Base-by-base conservation (phyloP, 2,888 invertebrate species). In the Notodonta dromedarius region DNA sequence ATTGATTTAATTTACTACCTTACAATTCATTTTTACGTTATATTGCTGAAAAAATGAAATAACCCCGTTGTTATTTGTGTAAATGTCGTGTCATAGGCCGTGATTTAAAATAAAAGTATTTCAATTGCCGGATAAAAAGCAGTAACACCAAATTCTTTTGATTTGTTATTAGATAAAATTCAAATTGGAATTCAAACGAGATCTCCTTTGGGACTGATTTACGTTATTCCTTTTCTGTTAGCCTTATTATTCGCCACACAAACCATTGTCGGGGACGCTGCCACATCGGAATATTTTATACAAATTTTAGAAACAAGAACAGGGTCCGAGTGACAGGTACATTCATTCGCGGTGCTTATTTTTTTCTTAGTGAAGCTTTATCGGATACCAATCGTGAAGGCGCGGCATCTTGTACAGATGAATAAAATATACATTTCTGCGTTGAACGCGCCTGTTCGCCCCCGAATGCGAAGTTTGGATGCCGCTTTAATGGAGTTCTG, bases 231-330 rank as follows among this genome's bases (percentile, higher is more conserved):
- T 83, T 82, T 82, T 80, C 79, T 76, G 75, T 83, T 83, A 78
- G 79, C 79, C 77, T 83, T 85, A 78, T 87, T 86, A 82, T 86
- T 83, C 78, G 78, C 81, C 78, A 84, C 82, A 82, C 76, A 84
- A 84, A 81, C 83, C 82, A 86, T 83, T 86, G 88, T 85, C 86
- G 84, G 87, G 87, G 88, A 82, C 84, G 85, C 85, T 85, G 83
- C 82, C 82, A 80, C 80, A 81, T 83, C 86, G 79, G 93, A 91
- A 93, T 93, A 93, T 91, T 91, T 93, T 93, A 93, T 92, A 92
- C 92, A 92, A 93, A 93, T 93, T 91, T 91, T 89, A 90, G 90
- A 90, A 90, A 92, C 86, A 93, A 92, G 88, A 93, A 91, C 90
- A 91, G 88, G 87, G 84, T 75, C 77, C 80, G 87, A 88, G 90